Evolutionary conservation across 1,140 invertebrate genomes (phyloP), one percentile per base, ranked within the genome.

Genomic region (Atta cephalotes): DNA sequence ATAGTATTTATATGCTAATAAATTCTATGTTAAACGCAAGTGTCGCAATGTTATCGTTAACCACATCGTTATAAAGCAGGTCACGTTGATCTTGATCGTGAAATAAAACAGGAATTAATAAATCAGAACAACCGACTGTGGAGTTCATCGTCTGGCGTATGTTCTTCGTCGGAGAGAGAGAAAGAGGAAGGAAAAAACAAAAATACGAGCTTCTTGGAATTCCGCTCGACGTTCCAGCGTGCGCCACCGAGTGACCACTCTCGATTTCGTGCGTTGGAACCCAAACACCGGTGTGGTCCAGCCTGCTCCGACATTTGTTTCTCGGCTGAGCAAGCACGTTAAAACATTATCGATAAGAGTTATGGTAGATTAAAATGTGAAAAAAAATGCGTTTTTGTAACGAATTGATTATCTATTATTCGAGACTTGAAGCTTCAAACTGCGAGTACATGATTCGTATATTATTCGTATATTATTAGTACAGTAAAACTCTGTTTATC

Each of bases 201-300:
- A 51, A 70, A 49, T 74, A 84, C 79, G 74, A 74, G 78, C 90
- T 90, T 91, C 90, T 91, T 87, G 89, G 87, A 90, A 91, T 91
- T 91, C 90, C 87, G 49, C 66, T 31, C 81, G 66, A 60, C 89
- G 90, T 88, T 88, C 87, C 89, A 90, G 84, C 89, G 89, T 62
- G 85, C 87, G 86, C 88, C 89, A 90, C 86, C 70, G 89, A 88
- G 71, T 63, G 71, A 53, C 70, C 82, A 90, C 89, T 90, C 89
- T 90, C 89, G 89, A 86, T 90, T 90, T 90, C 89, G 89, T 90
- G 89, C 89, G 76, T 60, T 88, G 89, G 81, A 86, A 82, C 86
- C 77, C 89, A 90, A 90, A 90, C 78, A 70, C 63, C 76, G 62
- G 77, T 82, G 88, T 79, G 88, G 80, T 71, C 86, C 80, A 71